A percentile compares a stretch with the other conserved stretches of the same genome.
These are phyloP conservation scores for Pristionchus maxplancki DNA, from an alignment of 2,888 invertebrate genomes.

Conservation along the genomic window DNA sequence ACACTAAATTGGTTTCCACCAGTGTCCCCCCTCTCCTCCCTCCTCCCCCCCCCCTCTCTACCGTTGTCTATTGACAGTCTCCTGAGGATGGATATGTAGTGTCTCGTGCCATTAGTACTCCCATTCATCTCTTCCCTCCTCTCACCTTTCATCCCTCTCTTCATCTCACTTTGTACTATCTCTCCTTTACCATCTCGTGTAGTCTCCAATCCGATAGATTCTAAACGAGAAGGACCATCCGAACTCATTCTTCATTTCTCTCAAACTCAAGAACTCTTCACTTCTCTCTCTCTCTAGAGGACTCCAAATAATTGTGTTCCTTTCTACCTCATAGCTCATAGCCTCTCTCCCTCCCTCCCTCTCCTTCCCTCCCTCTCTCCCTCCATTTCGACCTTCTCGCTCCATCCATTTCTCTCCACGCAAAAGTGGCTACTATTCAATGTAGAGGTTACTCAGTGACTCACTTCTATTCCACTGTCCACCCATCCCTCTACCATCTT, in stretches of 20 bases:
- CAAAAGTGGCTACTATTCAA: constrained; percentile 46
- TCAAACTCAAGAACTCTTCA: neutral
- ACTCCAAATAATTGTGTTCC: neutral
- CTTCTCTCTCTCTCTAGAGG: neutral
- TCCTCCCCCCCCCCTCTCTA: neutral
- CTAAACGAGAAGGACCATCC: too few species aligned
- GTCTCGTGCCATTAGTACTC: neutral
- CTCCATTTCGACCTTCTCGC: neutral
- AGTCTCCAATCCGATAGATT: neutral
- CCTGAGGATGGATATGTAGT: neutral
- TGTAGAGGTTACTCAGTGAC: constrained; percentile 35
- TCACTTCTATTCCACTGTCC: constrained; percentile 15
- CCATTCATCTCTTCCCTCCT: neutral
- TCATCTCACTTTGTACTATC: neutral
- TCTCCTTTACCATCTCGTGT: neutral
- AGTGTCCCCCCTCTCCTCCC: neutral
- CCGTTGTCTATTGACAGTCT: neutral
- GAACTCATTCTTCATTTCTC: neutral
- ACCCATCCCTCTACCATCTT: neutral
- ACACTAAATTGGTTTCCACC: constrained; percentile 7
- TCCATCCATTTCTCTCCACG: constrained; percentile 23
- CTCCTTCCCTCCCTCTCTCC: neutral
- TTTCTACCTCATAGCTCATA: constrained; percentile 35
- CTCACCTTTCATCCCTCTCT: neutral
- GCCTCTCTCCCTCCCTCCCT: constrained; percentile 17